These are phyloP conservation scores for Poicephalus meyeri DNA, from an alignment of 2,113 vertebrate species.

Conservation along the genomic window DNA sequence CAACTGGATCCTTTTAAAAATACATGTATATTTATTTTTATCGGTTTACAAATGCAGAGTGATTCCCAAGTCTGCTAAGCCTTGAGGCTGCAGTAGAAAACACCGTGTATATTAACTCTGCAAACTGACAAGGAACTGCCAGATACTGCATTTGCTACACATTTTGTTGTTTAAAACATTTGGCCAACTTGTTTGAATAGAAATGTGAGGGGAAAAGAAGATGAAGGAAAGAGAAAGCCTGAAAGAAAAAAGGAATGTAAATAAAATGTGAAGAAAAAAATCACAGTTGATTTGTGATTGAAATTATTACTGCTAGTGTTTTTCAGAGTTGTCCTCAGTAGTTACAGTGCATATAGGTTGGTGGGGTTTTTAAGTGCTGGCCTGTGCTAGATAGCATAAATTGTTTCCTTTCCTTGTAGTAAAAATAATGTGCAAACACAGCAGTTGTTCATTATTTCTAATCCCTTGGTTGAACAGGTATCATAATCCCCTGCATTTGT, in stretches of 20 bases:
- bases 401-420: not conserved
- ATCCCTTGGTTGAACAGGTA: not conserved
- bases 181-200: not conserved
- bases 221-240: not conserved
- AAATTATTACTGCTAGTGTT: not conserved
- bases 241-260: not conserved
- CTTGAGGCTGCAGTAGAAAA: not conserved
- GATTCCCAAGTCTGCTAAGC: not conserved
- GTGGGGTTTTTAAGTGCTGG: not conserved
- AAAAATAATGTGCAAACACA: not conserved
- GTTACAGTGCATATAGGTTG: not conserved
- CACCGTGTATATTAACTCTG: not conserved
- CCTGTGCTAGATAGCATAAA: not conserved
- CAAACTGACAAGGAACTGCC: not conserved
- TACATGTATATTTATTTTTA: not conserved
- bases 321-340: not conserved
- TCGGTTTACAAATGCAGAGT: not conserved
- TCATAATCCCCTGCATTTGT: not conserved
- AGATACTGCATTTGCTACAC: not conserved
- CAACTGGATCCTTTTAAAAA: not conserved
- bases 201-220: not conserved
- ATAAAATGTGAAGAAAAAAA: not conserved
- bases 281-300: not conserved
- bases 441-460: not conserved
- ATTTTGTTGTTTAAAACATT: slow-evolving; percentile 7